phyloP scores from a whole-genome alignment of 2,797 vertebrate genomes.

The Eulemur coronatus region DNA sequence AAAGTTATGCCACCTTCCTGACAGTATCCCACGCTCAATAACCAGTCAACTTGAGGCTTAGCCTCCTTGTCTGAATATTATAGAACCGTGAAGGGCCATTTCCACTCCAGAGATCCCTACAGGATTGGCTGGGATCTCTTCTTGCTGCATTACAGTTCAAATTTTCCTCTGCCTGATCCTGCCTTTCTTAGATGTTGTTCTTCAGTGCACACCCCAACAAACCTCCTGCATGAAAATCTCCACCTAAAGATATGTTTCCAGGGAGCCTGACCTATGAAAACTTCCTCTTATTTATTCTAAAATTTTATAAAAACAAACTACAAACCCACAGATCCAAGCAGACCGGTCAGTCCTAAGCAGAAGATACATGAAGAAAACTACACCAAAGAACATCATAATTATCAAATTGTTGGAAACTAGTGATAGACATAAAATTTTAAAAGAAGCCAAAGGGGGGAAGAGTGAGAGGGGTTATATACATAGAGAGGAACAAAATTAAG shows the following conservation, averaged over 20 bases:
- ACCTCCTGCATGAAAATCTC: background rate
- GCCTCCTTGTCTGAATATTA: background rate
- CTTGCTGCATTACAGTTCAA: background rate
- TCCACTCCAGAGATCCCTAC: background rate
- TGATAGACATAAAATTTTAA: background rate
- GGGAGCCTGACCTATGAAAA: background rate
- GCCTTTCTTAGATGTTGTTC: background rate
- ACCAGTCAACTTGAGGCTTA: background rate
- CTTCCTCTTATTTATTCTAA: background rate
- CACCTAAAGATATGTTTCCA: background rate
- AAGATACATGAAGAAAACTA: background rate
- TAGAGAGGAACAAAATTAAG: background rate
- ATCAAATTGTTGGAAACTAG: background rate
- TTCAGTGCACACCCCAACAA: background rate
- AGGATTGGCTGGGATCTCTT: background rate
- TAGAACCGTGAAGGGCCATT: background rate
- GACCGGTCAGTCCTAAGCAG: background rate
- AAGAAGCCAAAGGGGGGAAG: background rate
- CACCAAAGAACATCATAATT: background rate
- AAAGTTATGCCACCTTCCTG: background rate
- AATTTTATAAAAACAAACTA: background rate
- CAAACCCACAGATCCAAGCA: background rate
- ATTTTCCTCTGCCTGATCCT: background rate
- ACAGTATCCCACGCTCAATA: background rate
- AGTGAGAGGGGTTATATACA: background rate